phyloP scores from a whole-genome alignment of 2,113 vertebrate genomes.

The Ursus arctos region DNA sequence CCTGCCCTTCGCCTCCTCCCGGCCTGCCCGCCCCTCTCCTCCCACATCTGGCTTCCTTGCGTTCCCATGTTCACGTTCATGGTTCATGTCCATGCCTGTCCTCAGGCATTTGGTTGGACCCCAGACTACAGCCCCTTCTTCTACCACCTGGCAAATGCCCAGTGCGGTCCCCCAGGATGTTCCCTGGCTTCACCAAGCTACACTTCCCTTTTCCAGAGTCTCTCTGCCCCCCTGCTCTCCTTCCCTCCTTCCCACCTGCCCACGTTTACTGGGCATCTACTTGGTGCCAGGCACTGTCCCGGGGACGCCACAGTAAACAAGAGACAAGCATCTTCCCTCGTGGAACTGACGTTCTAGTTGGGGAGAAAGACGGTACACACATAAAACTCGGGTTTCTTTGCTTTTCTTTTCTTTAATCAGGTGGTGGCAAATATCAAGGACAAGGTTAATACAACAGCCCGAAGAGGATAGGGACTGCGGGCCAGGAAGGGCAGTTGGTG shows the following conservation, averaged over 20 bases:
- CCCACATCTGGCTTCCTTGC: neutral
- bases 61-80: rapidly evolving
- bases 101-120: neutral
- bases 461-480: neutral
- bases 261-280: neutral
- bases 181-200: neutral
- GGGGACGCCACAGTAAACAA: neutral
- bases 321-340: neutral
- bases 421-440: neutral
- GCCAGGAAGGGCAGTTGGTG: neutral
- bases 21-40: neutral
- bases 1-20: neutral
- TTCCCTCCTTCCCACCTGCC: too few species aligned
- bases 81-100: neutral
- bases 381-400: neutral
- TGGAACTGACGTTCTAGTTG: neutral
- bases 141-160: neutral
- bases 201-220: neutral
- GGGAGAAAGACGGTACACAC: neutral
- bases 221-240: neutral
- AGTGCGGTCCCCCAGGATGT: neutral
- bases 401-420: neutral
- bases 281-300: neutral
- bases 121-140: neutral
- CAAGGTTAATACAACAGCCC: neutral